Evolutionary conservation across 2,888 invertebrate species (phyloP).

Genomic region (Agrotis exclamationis): DNA sequence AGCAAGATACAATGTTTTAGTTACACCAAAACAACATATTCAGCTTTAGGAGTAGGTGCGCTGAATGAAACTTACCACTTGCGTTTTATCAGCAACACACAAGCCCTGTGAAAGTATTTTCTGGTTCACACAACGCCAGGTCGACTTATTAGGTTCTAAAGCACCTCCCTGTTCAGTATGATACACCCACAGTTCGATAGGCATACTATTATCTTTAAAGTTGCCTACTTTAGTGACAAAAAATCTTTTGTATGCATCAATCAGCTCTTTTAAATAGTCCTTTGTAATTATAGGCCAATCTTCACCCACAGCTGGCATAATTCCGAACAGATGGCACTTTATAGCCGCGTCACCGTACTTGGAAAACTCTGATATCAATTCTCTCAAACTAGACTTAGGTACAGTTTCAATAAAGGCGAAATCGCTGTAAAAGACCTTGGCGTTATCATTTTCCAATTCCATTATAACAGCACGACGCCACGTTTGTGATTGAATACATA

Average conservation of each 20-base stretch:
- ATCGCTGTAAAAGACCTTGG: slow-evolving; percentile 93
- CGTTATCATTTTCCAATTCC: slow-evolving; percentile 78
- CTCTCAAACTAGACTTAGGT: slow-evolving; percentile 83
- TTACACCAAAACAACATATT: neutral
- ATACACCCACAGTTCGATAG: slow-evolving; percentile 93
- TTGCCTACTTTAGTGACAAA: slow-evolving; percentile 91
- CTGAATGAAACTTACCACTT: slow-evolving; percentile 69
- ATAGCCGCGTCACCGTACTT: slow-evolving; percentile 91
- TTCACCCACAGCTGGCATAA: slow-evolving; percentile 93
- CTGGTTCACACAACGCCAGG: slow-evolving; percentile 93
- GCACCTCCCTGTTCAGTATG: slow-evolving; percentile 92
- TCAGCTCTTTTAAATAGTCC: slow-evolving; percentile 90
- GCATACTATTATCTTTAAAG: slow-evolving; percentile 87
- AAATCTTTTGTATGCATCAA: slow-evolving; percentile 86
- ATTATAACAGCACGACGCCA: slow-evolving; percentile 92
- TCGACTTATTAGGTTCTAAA: slow-evolving; percentile 92
- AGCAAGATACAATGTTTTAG: slow-evolving; percentile 4
- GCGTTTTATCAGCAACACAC: slow-evolving; percentile 85
- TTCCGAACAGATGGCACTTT: slow-evolving; percentile 93
- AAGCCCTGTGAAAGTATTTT: slow-evolving; percentile 93
- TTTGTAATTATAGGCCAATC: slow-evolving; percentile 92
- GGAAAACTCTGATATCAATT: slow-evolving; percentile 88
- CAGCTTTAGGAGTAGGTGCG: neutral
- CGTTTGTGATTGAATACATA: slow-evolving; percentile 85
- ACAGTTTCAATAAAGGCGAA: slow-evolving; percentile 91